These are phyloP conservation scores for Erpobdella octoculata DNA, from an alignment of 2,888 invertebrate species.

Conservation along the genomic window DNA sequence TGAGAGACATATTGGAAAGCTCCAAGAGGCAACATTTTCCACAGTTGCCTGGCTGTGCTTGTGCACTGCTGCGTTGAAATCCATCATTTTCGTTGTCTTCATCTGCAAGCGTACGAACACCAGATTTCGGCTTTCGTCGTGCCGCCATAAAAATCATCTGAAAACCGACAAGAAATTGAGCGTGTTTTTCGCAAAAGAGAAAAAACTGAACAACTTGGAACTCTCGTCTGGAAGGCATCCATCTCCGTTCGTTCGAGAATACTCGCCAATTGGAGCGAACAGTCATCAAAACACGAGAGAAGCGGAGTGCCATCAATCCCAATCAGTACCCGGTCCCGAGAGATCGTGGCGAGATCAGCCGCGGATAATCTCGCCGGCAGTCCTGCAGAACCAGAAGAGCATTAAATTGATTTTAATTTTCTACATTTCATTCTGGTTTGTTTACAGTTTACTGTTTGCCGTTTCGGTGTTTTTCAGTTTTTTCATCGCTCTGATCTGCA, in stretches of 20 bases:
- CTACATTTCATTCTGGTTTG: neutral
- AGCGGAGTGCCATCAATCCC: neutral
- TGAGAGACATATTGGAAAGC: neutral
- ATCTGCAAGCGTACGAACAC: neutral
- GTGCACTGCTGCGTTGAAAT: neutral
- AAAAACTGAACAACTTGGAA: neutral
- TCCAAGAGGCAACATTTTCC: neutral
- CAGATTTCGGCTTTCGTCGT: neutral
- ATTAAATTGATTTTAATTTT: neutral
- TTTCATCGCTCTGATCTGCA: neutral
- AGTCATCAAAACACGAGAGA: neutral
- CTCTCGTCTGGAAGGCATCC: neutral
- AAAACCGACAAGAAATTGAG: neutral
- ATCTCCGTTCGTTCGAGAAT: neutral
- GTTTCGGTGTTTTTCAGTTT: neutral
- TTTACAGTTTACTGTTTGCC: conserved; percentile 2
- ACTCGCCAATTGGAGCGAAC: neutral
- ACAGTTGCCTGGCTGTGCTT: neutral
- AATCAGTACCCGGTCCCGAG: neutral
- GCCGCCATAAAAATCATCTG: neutral
- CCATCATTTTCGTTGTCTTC: neutral
- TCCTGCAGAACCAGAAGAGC: neutral
- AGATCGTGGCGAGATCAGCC: too few relatives aligned
- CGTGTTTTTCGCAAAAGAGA: neutral
- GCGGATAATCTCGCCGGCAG: too few relatives aligned